Percentiles rank a stretch among this genome's conserved stretches.
Conservation (phyloP, 2,113 vertebrate species). For the Phylloscopus trochiloides region DNA sequence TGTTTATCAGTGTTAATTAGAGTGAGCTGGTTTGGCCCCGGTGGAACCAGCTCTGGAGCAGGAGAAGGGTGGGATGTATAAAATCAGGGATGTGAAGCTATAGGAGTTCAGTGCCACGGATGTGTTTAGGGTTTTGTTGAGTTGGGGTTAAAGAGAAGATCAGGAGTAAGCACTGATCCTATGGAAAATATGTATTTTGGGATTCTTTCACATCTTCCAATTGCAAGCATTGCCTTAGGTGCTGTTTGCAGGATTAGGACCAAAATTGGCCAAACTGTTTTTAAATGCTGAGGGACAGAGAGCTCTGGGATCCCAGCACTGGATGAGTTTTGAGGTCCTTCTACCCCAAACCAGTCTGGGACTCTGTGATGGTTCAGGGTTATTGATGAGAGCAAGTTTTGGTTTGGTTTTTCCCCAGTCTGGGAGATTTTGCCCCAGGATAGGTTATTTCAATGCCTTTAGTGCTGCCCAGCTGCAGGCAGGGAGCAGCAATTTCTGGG, state of each 20-base stretch:
- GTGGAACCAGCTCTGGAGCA: background rate
- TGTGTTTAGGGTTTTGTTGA: background rate
- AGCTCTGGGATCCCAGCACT: background rate
- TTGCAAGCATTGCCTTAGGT: background rate
- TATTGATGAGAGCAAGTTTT: background rate
- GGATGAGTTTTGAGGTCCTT: background rate
- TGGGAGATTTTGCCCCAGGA: background rate
- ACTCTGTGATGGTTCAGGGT: background rate
- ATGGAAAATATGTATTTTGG: background rate
- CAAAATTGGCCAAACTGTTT: background rate
- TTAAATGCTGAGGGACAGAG: background rate
- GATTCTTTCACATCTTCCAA: background rate
- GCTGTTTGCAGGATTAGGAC: background rate
- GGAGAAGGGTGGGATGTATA: background rate
- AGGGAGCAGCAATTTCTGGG: background rate
- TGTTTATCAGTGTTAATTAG: background rate
- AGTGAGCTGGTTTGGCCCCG: background rate
- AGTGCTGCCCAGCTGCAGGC: background rate
- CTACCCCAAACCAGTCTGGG: background rate
- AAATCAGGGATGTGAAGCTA: background rate
- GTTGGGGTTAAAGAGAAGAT: background rate
- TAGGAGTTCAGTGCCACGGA: background rate
- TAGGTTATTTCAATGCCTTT: background rate
- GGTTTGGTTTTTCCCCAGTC: accelerated
- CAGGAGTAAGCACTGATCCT: background rate